A percentile compares a stretch with the other conserved stretches of the same genome.
Conservation (phyloP, 2,113 vertebrate genomes). For the Cacatua alba region DNA sequence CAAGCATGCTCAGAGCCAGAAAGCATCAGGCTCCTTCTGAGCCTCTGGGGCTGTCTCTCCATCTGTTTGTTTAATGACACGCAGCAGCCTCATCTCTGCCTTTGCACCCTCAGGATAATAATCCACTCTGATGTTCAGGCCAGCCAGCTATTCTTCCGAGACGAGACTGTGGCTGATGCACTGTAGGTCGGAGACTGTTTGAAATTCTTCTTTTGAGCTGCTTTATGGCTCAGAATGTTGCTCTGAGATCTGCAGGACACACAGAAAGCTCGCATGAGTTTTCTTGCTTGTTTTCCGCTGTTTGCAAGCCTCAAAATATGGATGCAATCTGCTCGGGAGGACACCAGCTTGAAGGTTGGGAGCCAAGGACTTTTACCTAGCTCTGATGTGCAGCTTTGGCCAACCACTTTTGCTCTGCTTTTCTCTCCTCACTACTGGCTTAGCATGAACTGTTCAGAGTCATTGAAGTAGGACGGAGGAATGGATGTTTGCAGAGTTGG, state of each 20-base stretch:
- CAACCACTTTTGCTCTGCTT: not conserved
- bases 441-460: not conserved
- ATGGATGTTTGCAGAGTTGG: not conserved
- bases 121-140: slow-evolving; percentile 38
- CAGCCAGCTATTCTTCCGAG: slow-evolving; percentile 4
- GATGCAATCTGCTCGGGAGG: not conserved
- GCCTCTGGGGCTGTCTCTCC: slow-evolving; percentile 45
- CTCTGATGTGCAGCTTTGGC: not conserved
- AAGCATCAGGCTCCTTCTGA: not conserved
- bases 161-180: not conserved
- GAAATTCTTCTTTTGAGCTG: not conserved
- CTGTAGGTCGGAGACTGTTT: not conserved
- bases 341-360: not conserved
- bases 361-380: not conserved
- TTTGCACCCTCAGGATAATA: slow-evolving; percentile 32
- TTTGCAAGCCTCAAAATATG: not conserved
- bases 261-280: not conserved
- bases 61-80: slow-evolving; percentile 60
- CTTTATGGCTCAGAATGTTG: not conserved
- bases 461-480: not conserved
- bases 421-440: rapidly evolving
- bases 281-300: not conserved
- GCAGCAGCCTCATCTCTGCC: slow-evolving; percentile 25
- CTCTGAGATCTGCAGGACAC: not conserved
- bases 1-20: not conserved